Evolutionary conservation across 2,888 invertebrate species (phyloP).

Genomic region (Oscheius sp.): DNA sequence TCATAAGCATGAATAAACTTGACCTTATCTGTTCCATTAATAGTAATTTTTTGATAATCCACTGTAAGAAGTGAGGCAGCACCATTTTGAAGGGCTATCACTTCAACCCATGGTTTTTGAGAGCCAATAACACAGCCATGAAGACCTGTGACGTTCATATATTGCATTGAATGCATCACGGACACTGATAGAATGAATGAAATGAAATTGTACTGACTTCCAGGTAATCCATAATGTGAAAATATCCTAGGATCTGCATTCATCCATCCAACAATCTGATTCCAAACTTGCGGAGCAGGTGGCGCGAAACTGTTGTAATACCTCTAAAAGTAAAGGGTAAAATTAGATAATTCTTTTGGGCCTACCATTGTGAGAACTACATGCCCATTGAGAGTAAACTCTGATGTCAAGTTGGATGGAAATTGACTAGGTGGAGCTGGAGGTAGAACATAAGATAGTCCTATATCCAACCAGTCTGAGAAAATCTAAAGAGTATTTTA

Average conservation of each 20-base stretch:
- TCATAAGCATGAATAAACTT: slow-evolving; percentile 35
- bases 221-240: neutral
- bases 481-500: neutral
- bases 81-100: slow-evolving; percentile 33
- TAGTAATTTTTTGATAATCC: slow-evolving; percentile 33
- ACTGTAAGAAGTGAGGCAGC: slow-evolving; percentile 30
- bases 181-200: slow-evolving; percentile 26
- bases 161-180: slow-evolving; percentile 30
- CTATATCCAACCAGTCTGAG: neutral
- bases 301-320: neutral
- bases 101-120: slow-evolving; percentile 41
- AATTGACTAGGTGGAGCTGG: neutral
- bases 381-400: neutral
- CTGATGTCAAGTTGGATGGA: neutral
- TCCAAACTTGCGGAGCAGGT: neutral
- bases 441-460: neutral
- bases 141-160: slow-evolving; percentile 20
- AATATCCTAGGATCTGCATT: neutral
- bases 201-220: neutral
- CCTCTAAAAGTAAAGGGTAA: neutral
- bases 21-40: slow-evolving; percentile 21
- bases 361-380: neutral
- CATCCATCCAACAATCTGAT: neutral
- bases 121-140: slow-evolving; percentile 39
- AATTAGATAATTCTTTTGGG: neutral